A percentile compares a stretch with the other conserved stretches of the same genome.
These are phyloP conservation scores for Eulacestoma nigropectus DNA, from an alignment of 2,113 vertebrate genomes.

Conservation along the genomic window DNA sequence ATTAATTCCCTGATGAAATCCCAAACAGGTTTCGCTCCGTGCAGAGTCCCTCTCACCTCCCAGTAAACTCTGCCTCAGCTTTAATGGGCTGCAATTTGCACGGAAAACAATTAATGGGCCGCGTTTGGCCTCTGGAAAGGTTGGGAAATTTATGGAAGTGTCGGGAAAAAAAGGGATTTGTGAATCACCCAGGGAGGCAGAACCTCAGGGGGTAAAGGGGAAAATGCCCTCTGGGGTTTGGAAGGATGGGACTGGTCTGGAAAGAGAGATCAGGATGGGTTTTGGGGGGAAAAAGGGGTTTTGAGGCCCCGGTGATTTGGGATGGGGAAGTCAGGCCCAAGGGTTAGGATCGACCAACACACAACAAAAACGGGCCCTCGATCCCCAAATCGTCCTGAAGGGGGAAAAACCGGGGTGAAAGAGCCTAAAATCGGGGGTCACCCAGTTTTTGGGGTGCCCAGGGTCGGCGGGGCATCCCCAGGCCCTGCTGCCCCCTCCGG, in stretches of 20 bases:
- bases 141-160: constrained; percentile 37
- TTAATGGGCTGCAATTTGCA: constrained; percentile 31
- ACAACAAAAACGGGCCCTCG: fast-evolving
- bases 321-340: background rate
- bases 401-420: background rate
- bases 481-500: background rate
- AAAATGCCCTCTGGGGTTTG: background rate
- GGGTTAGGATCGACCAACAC: background rate
- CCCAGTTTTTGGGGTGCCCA: fast-evolving
- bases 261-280: background rate
- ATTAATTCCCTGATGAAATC: background rate
- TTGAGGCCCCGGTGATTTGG: background rate
- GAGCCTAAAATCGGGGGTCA: background rate
- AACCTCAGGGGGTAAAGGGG: background rate
- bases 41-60: background rate
- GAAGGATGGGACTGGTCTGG: background rate
- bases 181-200: background rate
- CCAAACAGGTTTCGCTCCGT: background rate
- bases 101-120: background rate
- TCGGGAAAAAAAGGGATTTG: background rate
- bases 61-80: background rate
- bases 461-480: fast-evolving
- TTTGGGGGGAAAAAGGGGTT: background rate
- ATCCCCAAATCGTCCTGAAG: background rate
- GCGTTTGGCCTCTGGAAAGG: background rate